Conservation (phyloP, 2,113 vertebrate genomes). For the Chlamydotis undulata region DNA sequence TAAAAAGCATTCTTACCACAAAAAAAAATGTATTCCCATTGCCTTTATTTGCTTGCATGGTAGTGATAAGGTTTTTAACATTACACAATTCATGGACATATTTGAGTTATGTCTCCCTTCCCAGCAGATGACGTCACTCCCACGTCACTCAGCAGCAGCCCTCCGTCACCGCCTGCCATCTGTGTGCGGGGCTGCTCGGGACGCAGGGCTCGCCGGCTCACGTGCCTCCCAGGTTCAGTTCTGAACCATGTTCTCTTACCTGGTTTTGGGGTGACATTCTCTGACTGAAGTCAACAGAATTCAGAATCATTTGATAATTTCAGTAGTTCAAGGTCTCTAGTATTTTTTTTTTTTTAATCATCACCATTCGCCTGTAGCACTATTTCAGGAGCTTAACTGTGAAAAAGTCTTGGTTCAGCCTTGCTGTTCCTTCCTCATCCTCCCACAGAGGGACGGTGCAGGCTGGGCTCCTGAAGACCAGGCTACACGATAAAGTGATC, state of each 20-base stretch:
- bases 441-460: background rate
- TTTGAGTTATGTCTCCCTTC: background rate
- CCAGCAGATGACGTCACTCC: background rate
- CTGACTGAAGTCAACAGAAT: background rate
- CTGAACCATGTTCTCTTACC: no score
- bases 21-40: background rate
- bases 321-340: background rate
- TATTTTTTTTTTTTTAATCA: background rate
- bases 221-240: background rate
- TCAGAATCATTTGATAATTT: background rate
- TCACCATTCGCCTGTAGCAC: background rate
- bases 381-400: background rate
- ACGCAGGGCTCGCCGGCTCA: background rate
- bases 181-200: background rate
- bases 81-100: rapidly evolving
- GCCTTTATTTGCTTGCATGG: background rate
- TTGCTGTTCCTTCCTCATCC: background rate
- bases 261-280: background rate
- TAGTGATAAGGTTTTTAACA: background rate
- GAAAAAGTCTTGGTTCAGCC: background rate
- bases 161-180: background rate
- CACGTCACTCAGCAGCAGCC: rapidly evolving
- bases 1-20: background rate
- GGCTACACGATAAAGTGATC: rapidly evolving
- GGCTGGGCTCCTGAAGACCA: background rate